Evolutionary conservation across 2,888 invertebrate genomes (phyloP).

Genomic region (Incurvaria masculella): DNA sequence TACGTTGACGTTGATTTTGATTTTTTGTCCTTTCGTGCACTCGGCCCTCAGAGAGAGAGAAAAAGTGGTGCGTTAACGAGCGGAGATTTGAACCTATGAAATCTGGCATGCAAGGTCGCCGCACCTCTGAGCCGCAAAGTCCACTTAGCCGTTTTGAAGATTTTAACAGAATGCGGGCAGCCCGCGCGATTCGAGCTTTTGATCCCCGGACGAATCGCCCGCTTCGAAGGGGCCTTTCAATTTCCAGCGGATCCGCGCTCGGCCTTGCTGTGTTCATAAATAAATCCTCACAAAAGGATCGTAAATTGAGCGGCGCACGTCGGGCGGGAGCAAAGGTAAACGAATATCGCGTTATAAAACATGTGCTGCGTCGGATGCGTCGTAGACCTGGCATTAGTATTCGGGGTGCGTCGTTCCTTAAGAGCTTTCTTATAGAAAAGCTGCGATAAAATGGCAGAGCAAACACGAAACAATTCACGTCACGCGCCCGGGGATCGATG

Average conservation of each 20-base stretch:
- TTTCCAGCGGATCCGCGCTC: neutral
- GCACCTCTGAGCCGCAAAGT: too few species aligned
- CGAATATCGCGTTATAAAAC: neutral
- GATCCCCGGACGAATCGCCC: too few species aligned
- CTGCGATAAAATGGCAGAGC: neutral
- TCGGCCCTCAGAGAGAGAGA: too few species aligned
- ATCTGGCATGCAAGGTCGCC: too few species aligned
- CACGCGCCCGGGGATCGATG: neutral
- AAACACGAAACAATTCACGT: neutral
- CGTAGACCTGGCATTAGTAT: neutral
- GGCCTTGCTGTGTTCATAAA: neutral
- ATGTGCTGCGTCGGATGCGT: neutral
- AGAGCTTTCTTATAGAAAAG: neutral
- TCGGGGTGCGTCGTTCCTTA: neutral
- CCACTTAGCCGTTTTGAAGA: too few species aligned
- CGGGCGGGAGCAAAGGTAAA: neutral
- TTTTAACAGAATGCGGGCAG: too few species aligned
- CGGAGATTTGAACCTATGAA: too few species aligned
- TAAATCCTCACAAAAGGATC: neutral
- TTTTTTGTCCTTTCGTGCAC: too few species aligned
- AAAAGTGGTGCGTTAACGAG: too few species aligned
- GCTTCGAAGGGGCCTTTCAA: too few species aligned
- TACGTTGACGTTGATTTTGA: too few species aligned
- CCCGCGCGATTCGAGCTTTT: too few species aligned
- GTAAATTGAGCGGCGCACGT: neutral